These are phyloP conservation scores for Mechanitis messenoides DNA, from an alignment of 2,888 invertebrate genomes.

Conservation along the genomic window DNA sequence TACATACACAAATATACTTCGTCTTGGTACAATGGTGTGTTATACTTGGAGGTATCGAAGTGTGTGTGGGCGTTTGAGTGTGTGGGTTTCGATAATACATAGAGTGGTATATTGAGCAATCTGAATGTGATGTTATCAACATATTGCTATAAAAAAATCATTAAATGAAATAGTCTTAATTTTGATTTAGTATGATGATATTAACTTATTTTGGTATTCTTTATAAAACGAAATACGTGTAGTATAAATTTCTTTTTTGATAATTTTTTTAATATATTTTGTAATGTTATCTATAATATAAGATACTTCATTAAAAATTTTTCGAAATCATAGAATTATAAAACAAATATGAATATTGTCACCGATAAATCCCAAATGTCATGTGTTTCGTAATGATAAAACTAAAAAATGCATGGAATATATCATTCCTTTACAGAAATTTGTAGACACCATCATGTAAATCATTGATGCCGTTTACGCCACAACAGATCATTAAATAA, in stretches of 20 bases:
- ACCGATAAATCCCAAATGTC: constrained; percentile 16
- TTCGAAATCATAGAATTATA: not conserved
- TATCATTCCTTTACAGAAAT: constrained; percentile 22
- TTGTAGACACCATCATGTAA: constrained; percentile 19
- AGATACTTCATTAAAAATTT: not conserved
- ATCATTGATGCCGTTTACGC: constrained; percentile 12
- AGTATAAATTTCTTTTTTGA: not conserved
- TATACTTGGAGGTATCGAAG: constrained; percentile 27
- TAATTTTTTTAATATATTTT: too few relatives aligned
- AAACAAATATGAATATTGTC: constrained; percentile 1
- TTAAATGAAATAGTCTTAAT: too few relatives aligned
- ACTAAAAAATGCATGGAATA: constrained; percentile 16
- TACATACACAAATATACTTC: constrained; percentile 5
- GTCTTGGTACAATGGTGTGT: constrained; percentile 11
- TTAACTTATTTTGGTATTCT: too few relatives aligned
- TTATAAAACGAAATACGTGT: too few relatives aligned
- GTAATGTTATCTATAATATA: not conserved
- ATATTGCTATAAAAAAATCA: not conserved
- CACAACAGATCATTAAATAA: constrained; percentile 7
- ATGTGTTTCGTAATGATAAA: constrained; percentile 13
- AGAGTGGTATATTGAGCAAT: constrained; percentile 30
- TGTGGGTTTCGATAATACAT: constrained; percentile 32
- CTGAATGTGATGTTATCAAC: constrained; percentile 17
- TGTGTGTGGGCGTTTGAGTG: constrained; percentile 32
- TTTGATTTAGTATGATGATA: too few relatives aligned